Base-by-base conservation (phyloP, 2,888 invertebrate genomes). In the Nymphalis c-album region DNA sequence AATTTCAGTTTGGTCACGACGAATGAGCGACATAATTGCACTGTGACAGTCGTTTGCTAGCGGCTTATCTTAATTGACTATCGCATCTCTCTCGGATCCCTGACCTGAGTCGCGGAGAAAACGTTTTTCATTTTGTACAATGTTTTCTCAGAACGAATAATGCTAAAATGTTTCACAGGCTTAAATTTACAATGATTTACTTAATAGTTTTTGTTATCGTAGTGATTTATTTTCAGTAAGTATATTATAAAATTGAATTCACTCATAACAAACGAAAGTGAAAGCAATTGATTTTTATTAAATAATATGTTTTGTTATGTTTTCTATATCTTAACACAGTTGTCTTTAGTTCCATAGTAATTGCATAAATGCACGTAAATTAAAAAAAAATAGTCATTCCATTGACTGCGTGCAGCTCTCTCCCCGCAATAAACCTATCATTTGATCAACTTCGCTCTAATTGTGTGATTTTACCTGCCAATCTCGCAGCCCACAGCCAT, bases 1-100 rank as follows among this genome's bases (percentile, higher is more conserved):
- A 83, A 88, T 89, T 88, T 82, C 81, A 84, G 85, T 85, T 85
- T 81, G 83, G 91, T 90, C 91, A 90, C 91, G 90, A 91, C 86
- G 85, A 89, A 89, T 86, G 84, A 87, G 84, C 88, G 81, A 86
- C 86, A 88, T 90, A 91, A 91, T 92, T 90, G 86, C 83, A 83
- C 83, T 83, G 85, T 84, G 86, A 89, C 87, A 87, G 90, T 89
- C 87, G 85, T 85, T 85, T 86, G 81, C 82, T 73, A 78, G 77
- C 78, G 78, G 80, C 84, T 76, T 87, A 90, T 90, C 91, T 89
- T 88, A 89, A 91, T 89, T 88, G 84, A 86, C 83, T 82, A 90
- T 91, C 91, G 81, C 85, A 76, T 80, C 85, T 90, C 86, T 90
- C 86, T 80, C 84, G 81, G 80, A 83, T 84, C 89, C 88, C 84